Evolutionary conservation across 2,888 invertebrate genomes (phyloP), one percentile per base, ranked within the genome.

Genomic region (Drosophila setosimentum): DNA sequence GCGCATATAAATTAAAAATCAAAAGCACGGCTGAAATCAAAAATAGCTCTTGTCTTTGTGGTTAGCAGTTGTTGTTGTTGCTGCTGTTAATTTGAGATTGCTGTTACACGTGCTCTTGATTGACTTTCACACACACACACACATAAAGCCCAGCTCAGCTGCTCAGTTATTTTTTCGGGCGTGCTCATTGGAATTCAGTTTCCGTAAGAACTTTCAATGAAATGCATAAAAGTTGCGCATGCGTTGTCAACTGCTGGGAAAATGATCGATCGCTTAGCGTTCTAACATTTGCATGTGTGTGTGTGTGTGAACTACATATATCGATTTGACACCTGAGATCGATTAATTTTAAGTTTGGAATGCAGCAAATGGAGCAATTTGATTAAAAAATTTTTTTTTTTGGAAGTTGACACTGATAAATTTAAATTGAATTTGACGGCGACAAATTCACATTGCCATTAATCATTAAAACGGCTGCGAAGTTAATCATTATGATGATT

Each of bases 21-120:
- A 42, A 29, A 68, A 62, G 11, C 54, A 68, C 50, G 33, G 57
- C 57, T 27, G n/a, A 50, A 50, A 16, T n/a, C 16, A 16, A 35
- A 54, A 65, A 61, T 18, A 70, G 24, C 45, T 24, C 3, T 45
- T 8, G 45, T 13, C 24, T 45, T 45, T 24, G 45, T 45, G 16
- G 45, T 45, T 2, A 61, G 27, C n/a, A 63, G 72, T 21, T 62
- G 10, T 64, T 71, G 53, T 68, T 62, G 57, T 60, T 48, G 40
- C 63, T 72, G 53, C 24, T 51, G 30, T 51, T 37, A 55, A 58
- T 76, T 35, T 58, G 3, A 33, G 37, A 61, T 68, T 68, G 49
- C 11, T 21, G 68, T 82, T 84, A 87, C 87, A 87, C 87, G 87
- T 87, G 87, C 89, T 89, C 80, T 76, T 89, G 83, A 87, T 87